A percentile compares a stretch with the other conserved stretches of the same genome.
Evolutionary conservation across 2,797 vertebrate species (phyloP).

Genomic region (Manis crassicaudata): DNA sequence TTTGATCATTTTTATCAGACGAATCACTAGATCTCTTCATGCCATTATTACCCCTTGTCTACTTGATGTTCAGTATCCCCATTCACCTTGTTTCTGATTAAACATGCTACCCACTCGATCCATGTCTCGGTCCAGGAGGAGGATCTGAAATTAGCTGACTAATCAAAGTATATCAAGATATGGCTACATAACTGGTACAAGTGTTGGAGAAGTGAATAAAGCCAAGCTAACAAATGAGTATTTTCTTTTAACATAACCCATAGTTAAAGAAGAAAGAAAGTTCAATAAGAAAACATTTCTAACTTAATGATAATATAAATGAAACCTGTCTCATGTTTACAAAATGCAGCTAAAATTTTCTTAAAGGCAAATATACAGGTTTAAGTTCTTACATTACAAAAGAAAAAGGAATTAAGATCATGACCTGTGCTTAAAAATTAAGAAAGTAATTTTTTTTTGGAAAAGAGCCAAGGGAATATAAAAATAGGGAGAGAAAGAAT

Average conservation of each 20-base stretch:
- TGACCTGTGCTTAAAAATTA: not conserved
- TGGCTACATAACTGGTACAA: not conserved
- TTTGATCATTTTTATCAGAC: not conserved
- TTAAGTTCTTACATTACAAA: not conserved
- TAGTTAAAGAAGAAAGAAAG: not conserved
- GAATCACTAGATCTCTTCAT: not conserved
- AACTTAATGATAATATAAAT: not conserved
- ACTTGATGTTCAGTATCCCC: not conserved
- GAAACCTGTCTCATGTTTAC: not conserved
- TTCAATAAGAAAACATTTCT: not conserved
- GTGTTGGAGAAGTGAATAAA: not conserved
- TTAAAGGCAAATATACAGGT: not conserved
- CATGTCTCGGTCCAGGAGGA: not conserved
- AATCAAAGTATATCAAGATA: not conserved
- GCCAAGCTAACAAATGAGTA: too few species aligned
- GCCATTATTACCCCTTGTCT: not conserved
- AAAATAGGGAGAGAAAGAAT: not conserved
- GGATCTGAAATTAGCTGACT: not conserved
- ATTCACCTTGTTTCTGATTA: not conserved
- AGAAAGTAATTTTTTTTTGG: not conserved
- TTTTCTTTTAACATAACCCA: not conserved
- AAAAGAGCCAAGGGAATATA: not conserved
- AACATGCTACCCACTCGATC: not conserved
- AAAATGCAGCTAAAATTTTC: not conserved
- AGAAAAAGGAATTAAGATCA: not conserved